These are phyloP conservation scores for Etheostoma nigrum DNA, from an alignment of 2,797 vertebrate species.

Conservation along the genomic window DNA sequence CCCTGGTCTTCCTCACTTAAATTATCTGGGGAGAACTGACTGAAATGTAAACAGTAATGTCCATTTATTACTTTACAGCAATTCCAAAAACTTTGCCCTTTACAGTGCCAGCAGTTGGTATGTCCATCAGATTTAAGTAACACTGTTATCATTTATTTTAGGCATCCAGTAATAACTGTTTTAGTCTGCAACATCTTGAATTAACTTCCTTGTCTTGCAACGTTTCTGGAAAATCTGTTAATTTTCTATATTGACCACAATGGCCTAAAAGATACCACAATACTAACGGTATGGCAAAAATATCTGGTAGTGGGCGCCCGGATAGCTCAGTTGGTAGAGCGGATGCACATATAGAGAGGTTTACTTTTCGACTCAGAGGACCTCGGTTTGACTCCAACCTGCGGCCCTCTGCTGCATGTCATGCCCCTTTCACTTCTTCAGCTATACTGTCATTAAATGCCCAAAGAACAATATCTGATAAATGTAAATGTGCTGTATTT, in stretches of 20 bases:
- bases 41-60: background rate
- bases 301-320: background rate
- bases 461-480: background rate
- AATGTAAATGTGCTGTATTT: too few species aligned
- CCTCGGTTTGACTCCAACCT: too few species aligned
- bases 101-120: background rate
- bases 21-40: background rate
- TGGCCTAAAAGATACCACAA: background rate
- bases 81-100: background rate
- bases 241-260: background rate
- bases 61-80: background rate
- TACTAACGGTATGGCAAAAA: background rate
- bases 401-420: too few species aligned
- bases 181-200: background rate
- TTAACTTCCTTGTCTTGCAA: background rate
- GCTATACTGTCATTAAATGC: too few species aligned
- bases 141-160: background rate
- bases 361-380: too few species aligned
- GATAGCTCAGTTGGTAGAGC: too few species aligned
- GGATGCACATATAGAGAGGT: too few species aligned
- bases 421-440: too few species aligned
- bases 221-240: slow-evolving; percentile 1
- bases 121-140: background rate
- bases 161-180: background rate
- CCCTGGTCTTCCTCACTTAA: background rate